These are phyloP conservation scores for Trichoplusia ni DNA, from an alignment of 1,140 invertebrate species.

Conservation along the genomic window DNA sequence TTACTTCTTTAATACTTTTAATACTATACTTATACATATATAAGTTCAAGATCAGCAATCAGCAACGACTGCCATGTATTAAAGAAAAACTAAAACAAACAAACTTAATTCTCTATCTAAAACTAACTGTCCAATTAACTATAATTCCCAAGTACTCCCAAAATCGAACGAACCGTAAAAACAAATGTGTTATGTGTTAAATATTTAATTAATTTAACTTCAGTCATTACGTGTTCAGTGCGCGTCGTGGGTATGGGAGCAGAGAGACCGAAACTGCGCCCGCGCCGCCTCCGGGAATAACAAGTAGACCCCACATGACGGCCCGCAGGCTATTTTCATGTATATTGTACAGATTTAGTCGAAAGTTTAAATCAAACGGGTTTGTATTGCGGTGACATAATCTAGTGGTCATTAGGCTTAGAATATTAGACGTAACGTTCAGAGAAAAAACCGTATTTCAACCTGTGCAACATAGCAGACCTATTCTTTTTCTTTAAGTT, in stretches of 20 bases:
- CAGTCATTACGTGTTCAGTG: conserved; percentile 5
- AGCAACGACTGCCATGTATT: too few relatives aligned
- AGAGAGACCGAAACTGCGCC: conserved; percentile 5
- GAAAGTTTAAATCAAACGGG: conserved; percentile 10
- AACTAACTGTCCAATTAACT: neutral
- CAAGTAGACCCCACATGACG: conserved; percentile 29
- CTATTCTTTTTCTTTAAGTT: too few relatives aligned
- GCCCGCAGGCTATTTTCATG: neutral
- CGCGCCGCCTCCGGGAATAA: conserved; percentile 14
- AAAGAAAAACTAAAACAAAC: neutral
- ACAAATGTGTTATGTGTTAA: neutral
- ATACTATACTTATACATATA: too few relatives aligned
- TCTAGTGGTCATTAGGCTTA: too few relatives aligned
- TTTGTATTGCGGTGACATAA: conserved; percentile 5
- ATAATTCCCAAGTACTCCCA: neutral
- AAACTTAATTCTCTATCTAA: too few relatives aligned
- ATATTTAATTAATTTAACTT: conserved; percentile 16
- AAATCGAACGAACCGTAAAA: conserved; percentile 2
- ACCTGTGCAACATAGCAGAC: too few relatives aligned
- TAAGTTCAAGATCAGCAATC: too few relatives aligned
- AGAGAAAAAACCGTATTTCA: too few relatives aligned
- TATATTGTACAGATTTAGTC: neutral
- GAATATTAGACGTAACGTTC: too few relatives aligned
- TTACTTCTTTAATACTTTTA: too few relatives aligned
- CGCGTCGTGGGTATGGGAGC: conserved; percentile 28